Conservation (phyloP, 2,113 vertebrate species). For the Athene noctua region DNA sequence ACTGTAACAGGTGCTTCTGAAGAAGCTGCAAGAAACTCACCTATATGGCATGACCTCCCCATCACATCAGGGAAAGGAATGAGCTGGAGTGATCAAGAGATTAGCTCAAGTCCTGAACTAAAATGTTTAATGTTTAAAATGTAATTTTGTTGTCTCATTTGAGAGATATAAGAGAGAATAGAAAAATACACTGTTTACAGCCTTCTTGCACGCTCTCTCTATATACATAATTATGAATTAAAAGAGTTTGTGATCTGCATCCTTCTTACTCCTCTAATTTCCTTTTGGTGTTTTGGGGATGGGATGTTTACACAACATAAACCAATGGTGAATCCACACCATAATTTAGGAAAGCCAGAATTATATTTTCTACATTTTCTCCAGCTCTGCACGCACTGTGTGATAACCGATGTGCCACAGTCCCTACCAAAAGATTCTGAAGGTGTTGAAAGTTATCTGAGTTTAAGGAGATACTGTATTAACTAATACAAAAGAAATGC, state of each 20-base stretch:
- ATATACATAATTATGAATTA: background rate
- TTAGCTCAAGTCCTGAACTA: background rate
- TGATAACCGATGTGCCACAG: background rate
- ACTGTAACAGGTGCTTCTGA: background rate
- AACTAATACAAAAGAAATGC: background rate
- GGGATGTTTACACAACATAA: background rate
- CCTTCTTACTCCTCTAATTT: background rate
- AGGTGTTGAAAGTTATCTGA: background rate
- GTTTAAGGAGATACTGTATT: background rate
- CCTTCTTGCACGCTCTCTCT: background rate
- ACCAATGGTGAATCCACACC: background rate
- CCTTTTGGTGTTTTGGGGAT: background rate
- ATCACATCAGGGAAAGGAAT: background rate
- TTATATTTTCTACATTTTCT: background rate
- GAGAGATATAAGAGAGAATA: background rate
- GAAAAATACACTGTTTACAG: background rate
- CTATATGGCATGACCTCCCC: no score
- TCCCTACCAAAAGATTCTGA: background rate
- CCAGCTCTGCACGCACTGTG: background rate
- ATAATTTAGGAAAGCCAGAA: background rate
- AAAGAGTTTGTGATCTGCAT: background rate
- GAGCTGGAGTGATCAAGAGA: background rate
- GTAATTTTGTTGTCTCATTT: background rate
- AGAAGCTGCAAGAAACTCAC: background rate
- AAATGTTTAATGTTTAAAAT: background rate